Conservation (phyloP, 37 sponge, comb jelly and placozoan genomes). For the Oscarella lobularis region DNA sequence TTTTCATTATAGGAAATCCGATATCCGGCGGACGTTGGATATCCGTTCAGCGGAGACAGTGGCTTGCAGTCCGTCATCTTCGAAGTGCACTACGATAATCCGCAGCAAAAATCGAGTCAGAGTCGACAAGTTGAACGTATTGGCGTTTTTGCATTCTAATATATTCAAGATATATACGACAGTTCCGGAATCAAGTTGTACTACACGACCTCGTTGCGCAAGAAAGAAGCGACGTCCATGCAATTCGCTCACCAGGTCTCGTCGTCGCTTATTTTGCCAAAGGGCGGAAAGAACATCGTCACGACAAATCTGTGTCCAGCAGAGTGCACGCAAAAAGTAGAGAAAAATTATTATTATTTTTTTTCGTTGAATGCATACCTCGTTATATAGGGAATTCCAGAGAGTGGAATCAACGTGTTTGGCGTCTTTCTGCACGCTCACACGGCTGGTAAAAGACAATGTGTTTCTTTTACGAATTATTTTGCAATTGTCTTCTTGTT, state of each 20-base stretch:
- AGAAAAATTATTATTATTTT: not conserved
- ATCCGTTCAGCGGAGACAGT: no score
- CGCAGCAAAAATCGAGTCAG: no score
- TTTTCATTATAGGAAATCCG: no score
- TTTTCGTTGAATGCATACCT: no score
- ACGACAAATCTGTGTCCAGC: not conserved
- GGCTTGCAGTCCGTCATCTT: no score
- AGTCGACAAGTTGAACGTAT: no score
- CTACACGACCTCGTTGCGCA: not conserved
- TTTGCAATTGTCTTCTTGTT: not conserved
- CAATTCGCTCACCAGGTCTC: not conserved
- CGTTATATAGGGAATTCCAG: not conserved
- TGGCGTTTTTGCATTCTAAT: no score
- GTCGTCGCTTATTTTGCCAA: not conserved
- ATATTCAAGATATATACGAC: no score
- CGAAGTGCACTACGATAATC: no score
- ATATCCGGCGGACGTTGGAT: no score
- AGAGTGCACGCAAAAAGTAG: not conserved
- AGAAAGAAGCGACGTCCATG: not conserved
- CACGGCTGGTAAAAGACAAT: not conserved
- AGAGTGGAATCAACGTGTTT: not conserved
- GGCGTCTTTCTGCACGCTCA: not conserved
- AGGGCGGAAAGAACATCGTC: not conserved
- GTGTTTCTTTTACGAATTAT: not conserved
- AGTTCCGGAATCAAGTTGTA: not conserved